phyloP scores from a whole-genome alignment of 92 coral and sea anemone genomes.

The Montipora capitata region DNA sequence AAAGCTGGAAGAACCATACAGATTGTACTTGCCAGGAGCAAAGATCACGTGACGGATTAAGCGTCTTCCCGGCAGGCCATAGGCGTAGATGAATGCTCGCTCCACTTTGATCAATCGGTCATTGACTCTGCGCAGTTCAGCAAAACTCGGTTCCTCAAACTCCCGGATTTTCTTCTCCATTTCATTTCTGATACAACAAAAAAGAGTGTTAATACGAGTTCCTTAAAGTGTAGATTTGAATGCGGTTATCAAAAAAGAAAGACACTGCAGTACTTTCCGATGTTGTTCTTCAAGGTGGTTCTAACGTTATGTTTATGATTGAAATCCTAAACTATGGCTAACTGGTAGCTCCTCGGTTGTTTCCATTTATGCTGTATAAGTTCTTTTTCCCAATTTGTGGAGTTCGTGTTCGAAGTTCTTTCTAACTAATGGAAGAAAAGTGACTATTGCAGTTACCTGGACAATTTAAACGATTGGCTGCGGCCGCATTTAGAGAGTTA shows the following conservation, averaged over 20 bases:
- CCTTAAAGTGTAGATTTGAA: too few species aligned
- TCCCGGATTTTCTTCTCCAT: conserved; percentile 16
- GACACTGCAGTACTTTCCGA: not conserved
- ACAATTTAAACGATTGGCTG: too few species aligned
- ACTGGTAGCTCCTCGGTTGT: not conserved
- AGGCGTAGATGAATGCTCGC: conserved; percentile 88
- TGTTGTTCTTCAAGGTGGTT: not conserved
- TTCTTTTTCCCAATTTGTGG: too few species aligned
- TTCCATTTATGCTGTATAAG: not conserved
- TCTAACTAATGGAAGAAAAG: too few species aligned
- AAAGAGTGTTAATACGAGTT: not conserved
- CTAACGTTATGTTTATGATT: not conserved
- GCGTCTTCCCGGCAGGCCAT: conserved; percentile 87
- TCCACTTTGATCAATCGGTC: conserved; percentile 94
- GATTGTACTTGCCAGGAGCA: conserved; percentile 88
- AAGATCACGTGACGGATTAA: conserved; percentile 86
- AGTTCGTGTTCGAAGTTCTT: not conserved
- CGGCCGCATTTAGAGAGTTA: too few species aligned
- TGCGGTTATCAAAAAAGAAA: not conserved
- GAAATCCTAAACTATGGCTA: not conserved
- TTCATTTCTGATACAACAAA: not conserved
- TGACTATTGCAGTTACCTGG: too few species aligned
- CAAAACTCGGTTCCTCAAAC: conserved; percentile 58
- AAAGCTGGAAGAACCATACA: conserved; percentile 86
- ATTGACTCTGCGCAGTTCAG: conserved; percentile 84